Evolutionary conservation across 2,888 invertebrate species (phyloP).

Genomic region (Megalurothrips usitatus): DNA sequence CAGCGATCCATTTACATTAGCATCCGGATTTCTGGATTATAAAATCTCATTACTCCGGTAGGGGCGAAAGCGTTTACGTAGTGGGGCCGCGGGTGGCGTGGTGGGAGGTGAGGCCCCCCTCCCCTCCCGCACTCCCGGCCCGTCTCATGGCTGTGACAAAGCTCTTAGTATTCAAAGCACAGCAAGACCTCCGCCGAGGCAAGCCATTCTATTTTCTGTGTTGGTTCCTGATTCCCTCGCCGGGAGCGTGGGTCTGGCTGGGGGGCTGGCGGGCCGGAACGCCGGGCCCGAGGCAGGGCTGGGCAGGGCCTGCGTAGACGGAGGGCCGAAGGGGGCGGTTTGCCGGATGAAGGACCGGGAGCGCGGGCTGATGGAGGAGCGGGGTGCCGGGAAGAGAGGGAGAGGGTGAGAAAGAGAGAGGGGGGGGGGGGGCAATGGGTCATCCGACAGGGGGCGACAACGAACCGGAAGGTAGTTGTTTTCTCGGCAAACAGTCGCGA

Average conservation of each 20-base stretch:
- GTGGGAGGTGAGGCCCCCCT: neutral
- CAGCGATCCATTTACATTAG: neutral
- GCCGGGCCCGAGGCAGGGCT: too few species aligned
- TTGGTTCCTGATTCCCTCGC: neutral
- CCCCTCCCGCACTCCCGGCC: neutral
- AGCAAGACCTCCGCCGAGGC: neutral
- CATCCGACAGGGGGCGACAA: neutral
- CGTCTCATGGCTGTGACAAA: neutral
- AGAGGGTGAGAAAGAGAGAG: neutral
- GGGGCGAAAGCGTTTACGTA: neutral
- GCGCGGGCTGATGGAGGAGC: neutral
- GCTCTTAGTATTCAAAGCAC: neutral
- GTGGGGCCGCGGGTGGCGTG: too few species aligned
- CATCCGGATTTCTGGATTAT: neutral
- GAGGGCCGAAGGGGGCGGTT: too few species aligned
- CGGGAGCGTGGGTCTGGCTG: neutral
- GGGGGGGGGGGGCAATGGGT: neutral
- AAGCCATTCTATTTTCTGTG: neutral
- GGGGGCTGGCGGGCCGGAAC: neutral
- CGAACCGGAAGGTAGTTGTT: neutral
- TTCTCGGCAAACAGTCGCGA: constrained; percentile 4
- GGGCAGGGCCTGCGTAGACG: too few species aligned
- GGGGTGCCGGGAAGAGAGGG: neutral
- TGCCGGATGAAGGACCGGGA: neutral
- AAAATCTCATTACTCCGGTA: neutral